Base-by-base conservation (phyloP, 2,888 invertebrate species). In the Girardia tigrina region DNA sequence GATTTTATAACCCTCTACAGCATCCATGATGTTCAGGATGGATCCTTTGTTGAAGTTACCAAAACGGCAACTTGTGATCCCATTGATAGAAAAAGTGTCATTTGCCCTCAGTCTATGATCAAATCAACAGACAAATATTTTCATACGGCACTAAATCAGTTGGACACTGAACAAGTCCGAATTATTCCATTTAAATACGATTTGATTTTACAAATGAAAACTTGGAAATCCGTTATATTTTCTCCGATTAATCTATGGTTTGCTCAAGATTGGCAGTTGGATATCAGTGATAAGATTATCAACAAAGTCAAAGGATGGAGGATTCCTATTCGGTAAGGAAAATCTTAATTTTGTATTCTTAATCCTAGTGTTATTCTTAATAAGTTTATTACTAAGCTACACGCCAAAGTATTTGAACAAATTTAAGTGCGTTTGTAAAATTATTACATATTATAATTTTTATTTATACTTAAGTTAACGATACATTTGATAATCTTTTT, bases 141-240 rank as follows among this genome's bases (percentile, higher is more conserved):
- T 16, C n/a, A 56, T n/a, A 56, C 56, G 23, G 23, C n/a, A 56
- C 12, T 12, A 8, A 56, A 56, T n/a, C n/a, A 56, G 23, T 56
- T 56, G 2, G 56, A 56, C 56, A 56, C 4, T 20, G 56, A 56
- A 6, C 56, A n/a, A 56, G 23, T 23, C 4, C 4, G 56, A 12
- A 56, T 56, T 2, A 56, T 56, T 8, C 56, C 56, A 56, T 20
- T 20, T 16, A 56, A 56, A 56, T 56, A 8, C n/a, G 56, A 56
- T 56, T 56, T 56, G 56, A 56, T 56, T 56, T 56, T 56, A 56
- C 8, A 56, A 56, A 56, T 56, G 56, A 56, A 56, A 56, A 56
- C 56, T 8, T 56, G 56, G 56, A 56, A 56, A 56, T 20, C 56
- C n/a, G 56, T 56, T 8, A 4, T 56, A 12, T 56, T 56, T 56